phyloP scores from a whole-genome alignment of 2,797 vertebrate genomes.

The Darevskia mixta region DNA sequence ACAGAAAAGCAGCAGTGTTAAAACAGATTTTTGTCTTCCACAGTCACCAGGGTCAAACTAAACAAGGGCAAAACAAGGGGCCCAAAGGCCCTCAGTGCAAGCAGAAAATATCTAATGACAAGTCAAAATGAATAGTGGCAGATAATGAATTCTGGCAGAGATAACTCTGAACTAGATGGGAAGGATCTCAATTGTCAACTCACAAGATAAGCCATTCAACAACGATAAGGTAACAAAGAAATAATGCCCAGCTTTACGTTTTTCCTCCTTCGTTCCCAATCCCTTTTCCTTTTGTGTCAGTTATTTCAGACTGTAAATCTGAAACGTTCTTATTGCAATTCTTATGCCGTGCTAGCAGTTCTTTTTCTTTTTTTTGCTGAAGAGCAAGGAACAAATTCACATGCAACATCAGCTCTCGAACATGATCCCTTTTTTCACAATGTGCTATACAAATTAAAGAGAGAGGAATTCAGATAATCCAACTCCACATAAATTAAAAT shows the following conservation, averaged over 20 bases:
- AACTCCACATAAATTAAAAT: conserved; percentile 17
- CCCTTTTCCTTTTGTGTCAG: too few relatives aligned
- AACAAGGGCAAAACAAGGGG: conserved; percentile 19
- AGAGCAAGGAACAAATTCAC: background rate
- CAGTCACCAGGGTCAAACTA: background rate
- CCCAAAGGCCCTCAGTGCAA: background rate
- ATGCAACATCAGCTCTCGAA: background rate
- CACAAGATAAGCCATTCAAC: background rate
- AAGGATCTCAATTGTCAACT: background rate
- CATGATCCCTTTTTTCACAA: background rate
- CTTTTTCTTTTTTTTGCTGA: too few relatives aligned
- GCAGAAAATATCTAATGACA: background rate
- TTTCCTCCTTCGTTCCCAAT: too few relatives aligned
- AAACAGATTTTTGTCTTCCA: conserved; percentile 43
- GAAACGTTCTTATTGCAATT: too few relatives aligned
- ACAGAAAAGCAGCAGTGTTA: conserved; percentile 27
- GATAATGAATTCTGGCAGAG: background rate
- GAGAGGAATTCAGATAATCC: conserved; percentile 1
- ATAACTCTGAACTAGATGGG: background rate
- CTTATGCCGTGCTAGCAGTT: too few relatives aligned
- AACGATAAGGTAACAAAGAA: background rate
- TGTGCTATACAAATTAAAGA: conserved; percentile 5
- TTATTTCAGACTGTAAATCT: too few relatives aligned
- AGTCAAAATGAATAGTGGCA: background rate
- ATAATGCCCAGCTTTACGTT: too few relatives aligned